Evolutionary conservation across 1,140 invertebrate species (phyloP), one percentile per base, ranked within the genome.

Genomic region (Marisa cornuarietis): DNA sequence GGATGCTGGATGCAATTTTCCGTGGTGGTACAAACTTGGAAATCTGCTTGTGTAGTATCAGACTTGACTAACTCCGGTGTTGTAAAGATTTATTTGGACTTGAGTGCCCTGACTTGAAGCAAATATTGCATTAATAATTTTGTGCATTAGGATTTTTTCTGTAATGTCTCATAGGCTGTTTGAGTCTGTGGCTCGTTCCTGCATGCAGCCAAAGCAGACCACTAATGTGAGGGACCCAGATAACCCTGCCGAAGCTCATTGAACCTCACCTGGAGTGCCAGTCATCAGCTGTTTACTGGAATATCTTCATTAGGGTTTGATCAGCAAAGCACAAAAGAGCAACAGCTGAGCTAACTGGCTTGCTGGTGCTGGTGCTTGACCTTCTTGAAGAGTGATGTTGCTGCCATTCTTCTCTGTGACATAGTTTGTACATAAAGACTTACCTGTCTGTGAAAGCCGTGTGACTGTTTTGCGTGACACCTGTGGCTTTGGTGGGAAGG

Each of bases 151-250:
- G 51, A 24, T 58, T 77, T 26, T 61, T 63, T 22, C 31, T 61
- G n/a, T 78, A 77, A 75, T 76, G 62, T 76, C 61, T 86, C 93
- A 49, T 89, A 95, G 95, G 88, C 92, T 98, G 83, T 98, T 98
- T 90, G 96, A 98, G 89, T 97, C 96, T 1, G 96, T 98, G 65
- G 97, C 97, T 20, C 93, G 96, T 78, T 98, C 96, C 0, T 98
- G 97, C 91, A 96, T 97, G 94, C 87, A 87, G 73, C 83, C 85
- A 63, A 85, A 86, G 69, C 66, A 85, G 65, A 79, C 76, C 24
- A 31, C 71, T 71, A 77, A 65, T 42, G 49, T 71, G 51, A 71
- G 86, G 66, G 85, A 88, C 18, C 80, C 82, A 11, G 85, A 87
- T 26, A 74, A 82, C 14, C 68, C 81, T 20, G 86, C 86, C 73